Evolutionary conservation across 2,888 invertebrate genomes (phyloP).

Genomic region (Machimus atricapillus): DNA sequence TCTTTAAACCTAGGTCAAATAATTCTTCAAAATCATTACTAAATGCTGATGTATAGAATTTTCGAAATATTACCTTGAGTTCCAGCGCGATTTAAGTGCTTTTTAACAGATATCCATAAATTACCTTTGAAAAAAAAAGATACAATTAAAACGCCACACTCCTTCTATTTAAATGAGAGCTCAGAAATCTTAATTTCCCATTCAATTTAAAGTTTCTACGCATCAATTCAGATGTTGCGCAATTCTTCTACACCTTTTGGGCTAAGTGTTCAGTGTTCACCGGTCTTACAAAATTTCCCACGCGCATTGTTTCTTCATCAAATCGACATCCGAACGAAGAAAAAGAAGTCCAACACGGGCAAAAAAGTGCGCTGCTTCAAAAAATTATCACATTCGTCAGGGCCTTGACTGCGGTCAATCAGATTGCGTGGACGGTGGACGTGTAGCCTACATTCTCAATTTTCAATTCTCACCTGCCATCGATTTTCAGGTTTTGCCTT

Average conservation of each 20-base stretch:
- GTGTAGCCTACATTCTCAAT: neutral
- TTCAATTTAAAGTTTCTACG: neutral
- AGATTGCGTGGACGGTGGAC: neutral
- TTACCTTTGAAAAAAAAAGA: neutral
- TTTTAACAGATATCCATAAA: neutral
- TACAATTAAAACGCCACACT: neutral
- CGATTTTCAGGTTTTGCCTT: neutral
- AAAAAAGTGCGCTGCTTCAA: neutral
- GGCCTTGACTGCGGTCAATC: neutral
- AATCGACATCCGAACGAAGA: neutral
- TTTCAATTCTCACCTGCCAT: neutral
- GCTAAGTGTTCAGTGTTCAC: neutral
- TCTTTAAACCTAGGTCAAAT: neutral
- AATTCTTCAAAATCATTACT: neutral
- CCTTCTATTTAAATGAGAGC: neutral
- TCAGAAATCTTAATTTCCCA: neutral
- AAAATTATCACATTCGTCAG: neutral
- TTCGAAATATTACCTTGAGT: neutral
- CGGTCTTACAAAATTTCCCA: neutral
- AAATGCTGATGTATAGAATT: neutral
- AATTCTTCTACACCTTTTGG: neutral
- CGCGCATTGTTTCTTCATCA: neutral
- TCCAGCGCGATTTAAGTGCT: neutral
- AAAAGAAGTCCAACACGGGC: neutral
- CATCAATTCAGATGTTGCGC: neutral